Evolutionary conservation across 1,140 invertebrate genomes (phyloP).

Genomic region (Drosophila arawakana): DNA sequence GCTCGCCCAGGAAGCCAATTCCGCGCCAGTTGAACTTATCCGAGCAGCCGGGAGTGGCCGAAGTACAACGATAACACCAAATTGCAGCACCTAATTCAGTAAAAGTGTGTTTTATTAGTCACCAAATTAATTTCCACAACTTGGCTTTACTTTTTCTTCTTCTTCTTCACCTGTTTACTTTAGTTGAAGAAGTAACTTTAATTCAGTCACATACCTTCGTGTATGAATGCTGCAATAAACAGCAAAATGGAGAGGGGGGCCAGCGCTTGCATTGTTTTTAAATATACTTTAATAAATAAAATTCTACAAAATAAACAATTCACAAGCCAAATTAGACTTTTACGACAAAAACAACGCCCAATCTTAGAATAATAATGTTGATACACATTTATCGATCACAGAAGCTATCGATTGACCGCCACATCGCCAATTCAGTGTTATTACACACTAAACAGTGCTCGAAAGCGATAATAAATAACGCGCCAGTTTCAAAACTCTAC

Average conservation of each 20-base stretch:
- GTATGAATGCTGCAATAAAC: slow-evolving; percentile 50
- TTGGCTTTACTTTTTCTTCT: slow-evolving; percentile 9
- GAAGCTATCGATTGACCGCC: neutral
- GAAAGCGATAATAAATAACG: neutral
- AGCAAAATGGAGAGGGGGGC: slow-evolving; percentile 31
- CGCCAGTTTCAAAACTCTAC: slow-evolving; percentile 2
- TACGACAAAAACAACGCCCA: slow-evolving; percentile 59
- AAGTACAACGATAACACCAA: slow-evolving; percentile 95
- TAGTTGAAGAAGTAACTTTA: neutral
- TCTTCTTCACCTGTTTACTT: slow-evolving; percentile 20
- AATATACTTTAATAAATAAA: slow-evolving; percentile 12
- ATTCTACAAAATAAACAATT: slow-evolving; percentile 18
- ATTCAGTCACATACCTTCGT: slow-evolving; percentile 50
- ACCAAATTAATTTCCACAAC: neutral
- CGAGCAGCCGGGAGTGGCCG: slow-evolving; percentile 94
- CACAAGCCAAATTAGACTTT: slow-evolving; percentile 3
- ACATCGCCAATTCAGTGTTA: neutral
- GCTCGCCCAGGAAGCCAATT: slow-evolving; percentile 87
- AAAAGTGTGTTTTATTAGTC: neutral
- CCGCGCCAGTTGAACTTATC: slow-evolving; percentile 93
- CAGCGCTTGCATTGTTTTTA: slow-evolving; percentile 43
- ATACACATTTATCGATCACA: neutral
- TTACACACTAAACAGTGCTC: neutral
- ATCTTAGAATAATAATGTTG: slow-evolving; percentile 28
- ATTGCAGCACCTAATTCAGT: slow-evolving; percentile 85